phyloP scores from a whole-genome alignment of 2,797 vertebrate genomes.

The Hafferia zeledoni region DNA sequence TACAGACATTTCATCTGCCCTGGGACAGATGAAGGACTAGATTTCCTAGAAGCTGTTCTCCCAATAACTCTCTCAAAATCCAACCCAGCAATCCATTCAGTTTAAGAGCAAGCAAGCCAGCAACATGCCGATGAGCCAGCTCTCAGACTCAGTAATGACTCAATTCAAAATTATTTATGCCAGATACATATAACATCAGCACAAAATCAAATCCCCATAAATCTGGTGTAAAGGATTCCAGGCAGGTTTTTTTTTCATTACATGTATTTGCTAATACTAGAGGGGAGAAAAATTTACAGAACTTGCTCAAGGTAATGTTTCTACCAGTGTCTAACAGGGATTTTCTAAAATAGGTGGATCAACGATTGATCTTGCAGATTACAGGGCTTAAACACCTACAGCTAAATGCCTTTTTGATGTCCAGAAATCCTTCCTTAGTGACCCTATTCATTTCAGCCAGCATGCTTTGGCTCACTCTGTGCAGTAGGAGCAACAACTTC shows the following conservation, averaged over 20 bases:
- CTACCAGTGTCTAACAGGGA: neutral
- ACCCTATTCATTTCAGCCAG: neutral
- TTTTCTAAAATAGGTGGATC: neutral
- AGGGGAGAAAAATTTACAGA: neutral
- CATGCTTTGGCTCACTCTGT: neutral
- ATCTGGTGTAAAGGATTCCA: neutral
- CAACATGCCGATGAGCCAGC: neutral
- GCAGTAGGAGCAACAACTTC: neutral
- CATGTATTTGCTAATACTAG: neutral
- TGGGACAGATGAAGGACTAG: neutral
- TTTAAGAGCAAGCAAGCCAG: neutral
- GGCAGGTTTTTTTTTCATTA: neutral
- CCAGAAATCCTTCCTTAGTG: neutral
- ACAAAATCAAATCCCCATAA: constrained; percentile 25
- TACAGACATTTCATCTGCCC: neutral
- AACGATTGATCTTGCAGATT: neutral
- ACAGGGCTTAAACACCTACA: neutral
- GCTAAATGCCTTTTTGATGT: neutral
- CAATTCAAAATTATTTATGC: neutral
- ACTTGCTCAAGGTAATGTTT: neutral
- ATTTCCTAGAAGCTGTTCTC: constrained; percentile 26
- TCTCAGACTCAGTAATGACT: neutral
- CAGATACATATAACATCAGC: neutral
- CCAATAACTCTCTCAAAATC: neutral
- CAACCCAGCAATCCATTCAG: neutral